Evolutionary conservation across 2,113 vertebrate species (phyloP).

Genomic region (Platichthys stellatus): DNA sequence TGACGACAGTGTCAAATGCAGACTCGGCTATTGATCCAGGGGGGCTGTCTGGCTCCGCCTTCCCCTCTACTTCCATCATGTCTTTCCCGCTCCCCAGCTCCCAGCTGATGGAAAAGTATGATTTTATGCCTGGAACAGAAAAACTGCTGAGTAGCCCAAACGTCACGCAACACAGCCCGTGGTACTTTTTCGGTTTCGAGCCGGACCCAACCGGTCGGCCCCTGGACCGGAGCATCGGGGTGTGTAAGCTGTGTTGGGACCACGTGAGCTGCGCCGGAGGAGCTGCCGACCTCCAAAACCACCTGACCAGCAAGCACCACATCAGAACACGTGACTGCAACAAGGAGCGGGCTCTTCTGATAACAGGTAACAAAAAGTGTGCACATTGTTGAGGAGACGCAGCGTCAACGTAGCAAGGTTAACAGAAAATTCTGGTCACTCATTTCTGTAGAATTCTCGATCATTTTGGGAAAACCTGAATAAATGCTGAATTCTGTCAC

Average conservation of each 20-base stretch:
- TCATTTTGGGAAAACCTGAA: not conserved
- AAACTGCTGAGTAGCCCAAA: slow-evolving; percentile 67
- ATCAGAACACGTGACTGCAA: slow-evolving; percentile 46
- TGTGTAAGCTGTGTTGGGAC: slow-evolving; percentile 82
- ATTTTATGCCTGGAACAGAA: slow-evolving; percentile 68
- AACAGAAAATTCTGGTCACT: not conserved
- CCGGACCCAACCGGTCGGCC: slow-evolving; percentile 75
- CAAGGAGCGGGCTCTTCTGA: slow-evolving; percentile 32
- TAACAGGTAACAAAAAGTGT: slow-evolving; percentile 45
- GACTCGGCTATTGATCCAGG: slow-evolving; percentile 35
- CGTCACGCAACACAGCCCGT: slow-evolving; percentile 55
- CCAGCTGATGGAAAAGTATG: slow-evolving; percentile 46
- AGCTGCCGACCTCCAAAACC: slow-evolving; percentile 75
- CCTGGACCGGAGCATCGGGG: slow-evolving; percentile 74
- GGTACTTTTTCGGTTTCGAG: slow-evolving; percentile 78
- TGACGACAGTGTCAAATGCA: slow-evolving; percentile 49
- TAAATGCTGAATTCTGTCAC: too few species aligned
- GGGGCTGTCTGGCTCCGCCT: not conserved
- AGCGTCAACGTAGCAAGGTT: not conserved
- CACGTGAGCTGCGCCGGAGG: slow-evolving; percentile 76
- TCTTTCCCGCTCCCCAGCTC: slow-evolving; percentile 12
- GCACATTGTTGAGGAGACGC: not conserved
- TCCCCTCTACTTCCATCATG: slow-evolving; percentile 25
- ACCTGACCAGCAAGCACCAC: slow-evolving; percentile 79
- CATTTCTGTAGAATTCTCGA: not conserved